phyloP scores from a whole-genome alignment of 2,888 invertebrate species.

The Polymixis lichenea region DNA sequence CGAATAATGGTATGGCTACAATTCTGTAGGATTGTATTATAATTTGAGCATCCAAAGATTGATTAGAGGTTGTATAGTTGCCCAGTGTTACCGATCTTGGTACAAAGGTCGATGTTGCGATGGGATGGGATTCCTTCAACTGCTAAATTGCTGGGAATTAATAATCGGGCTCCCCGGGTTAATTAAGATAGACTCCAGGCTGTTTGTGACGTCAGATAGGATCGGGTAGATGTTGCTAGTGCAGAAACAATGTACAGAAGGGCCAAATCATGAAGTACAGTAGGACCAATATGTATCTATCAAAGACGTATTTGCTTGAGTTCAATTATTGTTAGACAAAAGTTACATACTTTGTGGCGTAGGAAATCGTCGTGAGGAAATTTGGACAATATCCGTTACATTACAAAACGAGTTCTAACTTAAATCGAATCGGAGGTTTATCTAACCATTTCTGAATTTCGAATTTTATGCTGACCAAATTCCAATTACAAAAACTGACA shows the following conservation, averaged over 20 bases:
- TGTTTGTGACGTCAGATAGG: constrained; percentile 72
- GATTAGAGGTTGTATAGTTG: constrained; percentile 19
- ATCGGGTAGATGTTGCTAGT: constrained; percentile 43
- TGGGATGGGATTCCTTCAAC: constrained; percentile 69
- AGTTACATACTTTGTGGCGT: background rate
- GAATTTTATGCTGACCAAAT: background rate
- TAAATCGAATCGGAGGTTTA: background rate
- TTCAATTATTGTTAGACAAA: background rate
- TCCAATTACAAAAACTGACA: background rate
- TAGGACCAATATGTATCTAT: background rate
- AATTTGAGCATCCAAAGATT: constrained; percentile 7
- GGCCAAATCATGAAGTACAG: constrained; percentile 4
- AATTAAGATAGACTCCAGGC: constrained; percentile 76
- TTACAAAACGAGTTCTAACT: background rate
- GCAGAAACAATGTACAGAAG: constrained; percentile 37
- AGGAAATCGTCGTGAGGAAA: background rate
- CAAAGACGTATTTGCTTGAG: background rate
- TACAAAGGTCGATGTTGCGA: constrained; percentile 68
- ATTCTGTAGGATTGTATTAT: background rate
- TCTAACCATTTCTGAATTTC: background rate
- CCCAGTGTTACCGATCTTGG: constrained; percentile 29
- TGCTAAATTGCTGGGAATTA: constrained; percentile 78
- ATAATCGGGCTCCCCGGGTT: constrained; percentile 77
- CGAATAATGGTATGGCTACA: background rate
- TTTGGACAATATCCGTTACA: too few relatives aligned